Evolutionary conservation across 2,888 invertebrate genomes (phyloP).

Genomic region (Crepidodera aurea): DNA sequence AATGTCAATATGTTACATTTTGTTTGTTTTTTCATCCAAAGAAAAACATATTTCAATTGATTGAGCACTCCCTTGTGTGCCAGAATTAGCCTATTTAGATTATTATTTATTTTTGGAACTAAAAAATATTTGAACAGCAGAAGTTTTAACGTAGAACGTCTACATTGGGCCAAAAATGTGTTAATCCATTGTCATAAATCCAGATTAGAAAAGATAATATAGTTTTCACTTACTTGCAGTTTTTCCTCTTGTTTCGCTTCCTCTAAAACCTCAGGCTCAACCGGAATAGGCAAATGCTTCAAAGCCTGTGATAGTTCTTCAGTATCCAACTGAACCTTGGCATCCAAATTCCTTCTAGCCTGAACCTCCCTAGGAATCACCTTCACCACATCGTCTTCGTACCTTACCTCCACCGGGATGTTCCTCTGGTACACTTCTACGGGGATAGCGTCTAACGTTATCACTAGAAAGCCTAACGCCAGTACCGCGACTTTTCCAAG

Average conservation of each 20-base stretch:
- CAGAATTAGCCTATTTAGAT: too few species aligned
- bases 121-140: too few species aligned
- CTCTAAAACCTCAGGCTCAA: not conserved
- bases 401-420: slow-evolving; percentile 55
- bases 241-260: slow-evolving; percentile 14
- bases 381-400: slow-evolving; percentile 44
- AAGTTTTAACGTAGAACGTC: too few species aligned
- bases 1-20: too few species aligned
- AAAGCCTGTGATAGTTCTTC: slow-evolving; percentile 37
- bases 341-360: slow-evolving; percentile 48
- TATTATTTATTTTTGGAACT: too few species aligned
- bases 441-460: slow-evolving; percentile 27
- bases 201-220: too few species aligned
- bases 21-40: too few species aligned
- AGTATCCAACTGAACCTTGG: slow-evolving; percentile 49
- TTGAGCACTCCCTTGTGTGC: too few species aligned
- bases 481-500: not conserved
- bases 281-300: slow-evolving; percentile 32
- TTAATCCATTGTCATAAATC: too few species aligned
- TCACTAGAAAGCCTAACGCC: slow-evolving; percentile 38
- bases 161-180: too few species aligned
- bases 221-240: not conserved
- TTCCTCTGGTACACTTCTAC: slow-evolving; percentile 42
- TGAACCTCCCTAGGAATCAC: slow-evolving; percentile 20
- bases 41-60: too few species aligned